Percentiles rank a stretch among this genome's conserved stretches.
Conservation (phyloP, 2,113 vertebrate species). For the Chloroceryle aenea region DNA sequence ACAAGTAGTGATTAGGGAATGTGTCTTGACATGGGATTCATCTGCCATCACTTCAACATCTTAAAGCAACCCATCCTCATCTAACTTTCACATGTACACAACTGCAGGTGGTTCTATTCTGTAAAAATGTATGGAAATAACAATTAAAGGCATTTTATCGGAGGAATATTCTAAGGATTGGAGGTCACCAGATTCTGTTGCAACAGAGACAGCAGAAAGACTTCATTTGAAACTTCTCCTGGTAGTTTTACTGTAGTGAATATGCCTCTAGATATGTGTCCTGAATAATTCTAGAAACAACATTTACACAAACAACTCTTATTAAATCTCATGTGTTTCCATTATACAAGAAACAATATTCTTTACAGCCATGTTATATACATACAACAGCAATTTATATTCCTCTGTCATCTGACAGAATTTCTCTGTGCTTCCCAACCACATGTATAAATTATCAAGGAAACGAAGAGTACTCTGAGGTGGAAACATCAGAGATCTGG, state of each 20-base stretch:
- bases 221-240: not conserved
- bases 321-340: not conserved
- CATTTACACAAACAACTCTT: not conserved
- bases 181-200: not conserved
- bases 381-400: not conserved
- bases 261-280: not conserved
- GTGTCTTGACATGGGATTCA: not conserved
- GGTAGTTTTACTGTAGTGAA: not conserved
- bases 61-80: not conserved
- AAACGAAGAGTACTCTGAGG: not conserved
- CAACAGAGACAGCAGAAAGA: not conserved
- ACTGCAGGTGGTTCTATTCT: not conserved
- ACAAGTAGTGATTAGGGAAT: not conserved
- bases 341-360: not conserved
- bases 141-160: not conserved
- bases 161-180: not conserved
- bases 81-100: not conserved
- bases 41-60: not conserved
- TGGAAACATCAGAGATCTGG: conserved; percentile 7
- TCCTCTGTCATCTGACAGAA: not conserved
- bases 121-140: not conserved
- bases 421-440: conserved; percentile 21
- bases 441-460: conserved; percentile 32
- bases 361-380: not conserved
- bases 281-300: not conserved